A percentile compares a stretch with the other conserved stretches of the same genome.
These are phyloP conservation scores for Zaprionus inermis DNA, from an alignment of 1,140 invertebrate genomes.

Conservation along the genomic window DNA sequence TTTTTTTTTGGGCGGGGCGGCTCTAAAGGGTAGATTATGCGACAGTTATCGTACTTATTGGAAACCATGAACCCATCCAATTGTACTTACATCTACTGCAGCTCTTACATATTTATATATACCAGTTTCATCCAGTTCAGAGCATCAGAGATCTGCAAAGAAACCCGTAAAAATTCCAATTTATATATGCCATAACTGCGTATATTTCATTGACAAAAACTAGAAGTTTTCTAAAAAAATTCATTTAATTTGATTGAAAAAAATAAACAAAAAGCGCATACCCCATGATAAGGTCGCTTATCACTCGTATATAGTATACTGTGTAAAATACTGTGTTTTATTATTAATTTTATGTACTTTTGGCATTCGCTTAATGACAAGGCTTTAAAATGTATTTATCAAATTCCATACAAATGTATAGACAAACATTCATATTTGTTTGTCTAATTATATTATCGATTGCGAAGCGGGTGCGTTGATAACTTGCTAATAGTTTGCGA, in stretches of 20 bases:
- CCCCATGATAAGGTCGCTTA: background rate
- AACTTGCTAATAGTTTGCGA: background rate
- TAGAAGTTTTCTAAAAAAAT: background rate
- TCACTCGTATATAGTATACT: background rate
- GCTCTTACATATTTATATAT: background rate
- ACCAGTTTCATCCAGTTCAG: background rate
- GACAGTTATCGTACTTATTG: background rate
- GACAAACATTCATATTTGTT: background rate
- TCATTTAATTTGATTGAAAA: background rate
- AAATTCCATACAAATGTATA: background rate
- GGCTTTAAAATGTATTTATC: conserved; percentile 31
- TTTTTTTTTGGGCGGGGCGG: conserved; percentile 10
- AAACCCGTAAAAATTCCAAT: no score
- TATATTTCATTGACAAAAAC: no score
- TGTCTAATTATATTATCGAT: conserved; percentile 11
- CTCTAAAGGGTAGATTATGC: conserved; percentile 4
- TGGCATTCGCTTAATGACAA: background rate
- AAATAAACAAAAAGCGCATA: no score
- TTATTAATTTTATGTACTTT: background rate
- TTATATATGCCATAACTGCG: no score
- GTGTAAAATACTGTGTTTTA: background rate
- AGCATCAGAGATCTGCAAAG: background rate
- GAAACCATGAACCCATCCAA: background rate
- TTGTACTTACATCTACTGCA: conserved; percentile 2
- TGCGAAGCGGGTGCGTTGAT: background rate